Conservation (phyloP, 2,113 vertebrate genomes). For the Leucopsar rothschildi region DNA sequence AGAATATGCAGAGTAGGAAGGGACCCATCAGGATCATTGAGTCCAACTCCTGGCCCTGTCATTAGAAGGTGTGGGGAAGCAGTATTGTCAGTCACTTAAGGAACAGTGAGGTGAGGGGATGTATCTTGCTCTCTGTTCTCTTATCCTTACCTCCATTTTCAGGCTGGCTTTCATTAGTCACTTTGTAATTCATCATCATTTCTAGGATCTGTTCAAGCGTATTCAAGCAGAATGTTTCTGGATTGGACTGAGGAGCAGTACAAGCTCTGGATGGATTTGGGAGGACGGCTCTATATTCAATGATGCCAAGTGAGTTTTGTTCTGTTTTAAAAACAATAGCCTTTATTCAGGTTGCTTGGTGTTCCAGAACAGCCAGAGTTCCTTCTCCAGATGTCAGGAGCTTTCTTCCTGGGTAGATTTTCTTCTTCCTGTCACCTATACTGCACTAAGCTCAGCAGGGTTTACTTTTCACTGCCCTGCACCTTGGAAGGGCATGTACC, state of each 20-base stretch:
- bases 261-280: conserved; percentile 22
- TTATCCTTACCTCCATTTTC: neutral
- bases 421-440: neutral
- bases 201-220: conserved; percentile 34
- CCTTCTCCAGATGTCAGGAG: neutral
- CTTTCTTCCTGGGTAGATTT: neutral
- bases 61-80: neutral
- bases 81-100: neutral
- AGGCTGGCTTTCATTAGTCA: neutral
- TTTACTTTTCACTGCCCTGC: neutral
- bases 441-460: neutral
- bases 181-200: neutral
- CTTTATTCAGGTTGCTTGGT: neutral
- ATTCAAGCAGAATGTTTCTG: neutral
- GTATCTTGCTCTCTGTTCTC: neutral
- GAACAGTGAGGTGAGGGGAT: neutral
- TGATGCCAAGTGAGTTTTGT: conserved; percentile 12
- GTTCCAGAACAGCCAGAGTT: neutral
- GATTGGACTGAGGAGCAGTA: conserved; percentile 33
- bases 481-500: neutral
- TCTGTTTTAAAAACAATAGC: neutral
- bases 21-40: neutral
- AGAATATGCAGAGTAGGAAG: neutral
- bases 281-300: neutral
- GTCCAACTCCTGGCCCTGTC: neutral